Conservation (phyloP, 2,113 vertebrate species). For the Pseudois nayaur region DNA sequence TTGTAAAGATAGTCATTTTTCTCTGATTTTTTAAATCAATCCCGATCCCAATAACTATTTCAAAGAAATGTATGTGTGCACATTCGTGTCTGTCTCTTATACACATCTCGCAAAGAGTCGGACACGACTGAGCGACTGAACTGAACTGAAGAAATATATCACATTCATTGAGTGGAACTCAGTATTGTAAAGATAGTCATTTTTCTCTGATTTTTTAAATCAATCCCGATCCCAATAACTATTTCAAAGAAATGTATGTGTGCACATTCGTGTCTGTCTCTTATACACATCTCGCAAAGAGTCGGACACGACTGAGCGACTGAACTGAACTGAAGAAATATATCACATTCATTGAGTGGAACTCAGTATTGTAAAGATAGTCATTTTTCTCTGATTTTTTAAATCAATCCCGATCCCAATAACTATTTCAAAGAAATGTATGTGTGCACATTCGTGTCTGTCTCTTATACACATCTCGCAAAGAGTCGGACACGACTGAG, state of each 20-base stretch:
- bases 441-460: not conserved
- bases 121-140: too few relatives aligned
- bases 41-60: not conserved
- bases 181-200: not conserved
- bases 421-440: not conserved
- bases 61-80: not conserved
- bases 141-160: not conserved
- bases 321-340: not conserved
- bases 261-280: not conserved
- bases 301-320: too few relatives aligned
- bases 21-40: not conserved
- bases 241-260: not conserved
- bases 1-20: not conserved
- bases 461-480: too few relatives aligned
- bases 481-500: too few relatives aligned
- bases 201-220: not conserved
- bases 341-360: not conserved
- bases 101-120: rapidly evolving
- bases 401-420: not conserved
- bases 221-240: not conserved
- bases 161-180: not conserved
- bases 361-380: not conserved
- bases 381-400: not conserved
- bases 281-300: too few relatives aligned
- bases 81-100: too few relatives aligned